Conservation (phyloP, 2,888 invertebrate species). For the Ypsolopha sequella region DNA sequence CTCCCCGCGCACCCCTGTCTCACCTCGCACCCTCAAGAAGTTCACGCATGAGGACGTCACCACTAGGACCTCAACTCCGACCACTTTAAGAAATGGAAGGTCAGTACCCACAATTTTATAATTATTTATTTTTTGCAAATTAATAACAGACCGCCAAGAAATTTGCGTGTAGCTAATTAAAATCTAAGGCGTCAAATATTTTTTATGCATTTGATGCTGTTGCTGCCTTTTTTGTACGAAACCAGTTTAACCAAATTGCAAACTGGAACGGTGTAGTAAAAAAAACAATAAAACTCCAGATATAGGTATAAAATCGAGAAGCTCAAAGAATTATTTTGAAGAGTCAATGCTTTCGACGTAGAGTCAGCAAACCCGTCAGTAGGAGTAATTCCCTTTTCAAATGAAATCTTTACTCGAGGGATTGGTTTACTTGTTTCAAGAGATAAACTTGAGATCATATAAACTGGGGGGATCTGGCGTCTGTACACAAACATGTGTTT, state of each 20-base stretch:
- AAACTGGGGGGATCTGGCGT: constrained; percentile 31
- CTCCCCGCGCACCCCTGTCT: constrained; percentile 32
- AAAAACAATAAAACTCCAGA: too few species aligned
- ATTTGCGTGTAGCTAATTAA: not conserved
- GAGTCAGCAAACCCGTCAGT: too few species aligned
- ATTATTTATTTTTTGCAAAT: not conserved
- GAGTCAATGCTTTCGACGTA: too few species aligned
- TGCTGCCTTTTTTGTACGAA: not conserved
- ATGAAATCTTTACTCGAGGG: not conserved
- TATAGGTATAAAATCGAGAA: too few species aligned
- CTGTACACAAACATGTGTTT: constrained; percentile 45
- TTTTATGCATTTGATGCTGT: not conserved
- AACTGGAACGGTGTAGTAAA: too few species aligned
- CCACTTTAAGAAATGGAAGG: constrained; percentile 52
- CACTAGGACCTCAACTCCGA: constrained; percentile 35
- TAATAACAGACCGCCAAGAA: not conserved
- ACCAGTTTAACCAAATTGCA: too few species aligned
- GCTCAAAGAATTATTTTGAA: too few species aligned
- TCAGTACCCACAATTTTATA: constrained; percentile 18
- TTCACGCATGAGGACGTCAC: constrained; percentile 52
- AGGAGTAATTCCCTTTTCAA: not conserved
- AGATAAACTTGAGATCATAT: constrained; percentile 5
- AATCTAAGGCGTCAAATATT: not conserved
- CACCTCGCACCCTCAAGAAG: constrained; percentile 47
- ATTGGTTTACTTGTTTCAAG: not conserved